phyloP scores from a whole-genome alignment of 2,888 invertebrate species.

The Amiota minor region DNA sequence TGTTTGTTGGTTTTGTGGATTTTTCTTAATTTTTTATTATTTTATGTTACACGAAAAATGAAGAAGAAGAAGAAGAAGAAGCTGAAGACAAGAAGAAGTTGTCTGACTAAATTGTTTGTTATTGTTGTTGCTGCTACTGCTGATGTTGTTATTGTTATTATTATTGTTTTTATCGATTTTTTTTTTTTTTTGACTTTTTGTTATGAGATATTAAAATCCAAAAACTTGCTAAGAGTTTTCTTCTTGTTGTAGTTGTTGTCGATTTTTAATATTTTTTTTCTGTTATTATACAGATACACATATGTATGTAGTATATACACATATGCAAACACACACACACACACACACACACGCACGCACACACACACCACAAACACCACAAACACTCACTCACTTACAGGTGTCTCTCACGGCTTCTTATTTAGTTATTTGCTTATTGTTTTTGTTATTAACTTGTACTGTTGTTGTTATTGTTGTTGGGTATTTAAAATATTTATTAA shows the following conservation, averaged over 20 bases:
- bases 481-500: constrained; percentile 26
- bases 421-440: constrained; percentile 15
- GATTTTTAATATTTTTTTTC: too few species aligned
- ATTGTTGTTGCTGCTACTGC: constrained; percentile 2
- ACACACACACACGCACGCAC: too few species aligned
- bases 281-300: too few species aligned
- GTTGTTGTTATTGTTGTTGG: constrained; percentile 9
- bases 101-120: constrained; percentile 19
- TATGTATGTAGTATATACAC: too few species aligned
- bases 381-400: constrained; percentile 13
- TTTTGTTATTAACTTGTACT: constrained; percentile 7
- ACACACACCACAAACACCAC: too few species aligned
- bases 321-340: too few species aligned
- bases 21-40: neutral
- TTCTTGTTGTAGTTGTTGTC: neutral
- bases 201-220: constrained; percentile 16
- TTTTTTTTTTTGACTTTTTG: neutral
- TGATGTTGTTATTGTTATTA: constrained; percentile 1
- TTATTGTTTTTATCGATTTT: neutral
- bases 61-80: constrained; percentile 1
- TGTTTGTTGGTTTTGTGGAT: neutral
- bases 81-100: neutral
- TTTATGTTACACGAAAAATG: constrained; percentile 21
- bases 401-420: constrained; percentile 24
- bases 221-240: constrained; percentile 17